Evolutionary conservation across 2,888 invertebrate genomes (phyloP), one percentile per base, ranked within the genome.

Genomic region (Latheticus oryzae): DNA sequence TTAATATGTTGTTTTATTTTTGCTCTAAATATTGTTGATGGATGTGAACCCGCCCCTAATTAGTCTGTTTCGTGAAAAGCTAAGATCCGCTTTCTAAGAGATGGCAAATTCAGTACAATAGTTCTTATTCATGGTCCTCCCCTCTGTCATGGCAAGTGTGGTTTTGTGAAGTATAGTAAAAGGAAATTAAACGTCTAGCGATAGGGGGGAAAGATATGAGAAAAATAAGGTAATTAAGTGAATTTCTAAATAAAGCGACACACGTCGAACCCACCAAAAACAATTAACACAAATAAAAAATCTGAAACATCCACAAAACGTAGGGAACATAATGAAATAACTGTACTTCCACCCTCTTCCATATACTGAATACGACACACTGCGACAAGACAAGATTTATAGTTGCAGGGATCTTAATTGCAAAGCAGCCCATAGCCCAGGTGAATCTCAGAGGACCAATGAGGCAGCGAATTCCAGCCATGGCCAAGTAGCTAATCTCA

Each of bases 401-500:
- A 35, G 58, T 40, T 42, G 47, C 42, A 33, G 33, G 58, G 61
- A 61, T 61, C 61, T 64, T 62, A 62, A 62, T 62, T 64, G 60
- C 58, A 53, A 60, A 64, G 59, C 33, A 35, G 21, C 24, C 47
- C 47, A 21, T 33, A 35, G 47, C 35, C 33, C 52, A 55, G 40
- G 60, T 56, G 53, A 54, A 52, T 64, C 66, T 64, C 66, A 19
- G 47, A 55, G 64, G 66, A 48, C 61, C 63, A 61, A 66, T 66
- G 60, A 60, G 58, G 19, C 38, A 45, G 58, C 54, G 64, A 57
- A 58, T 66, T 55, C 47, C 33, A 45, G 58, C 50, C 35, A 40
- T 48, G 55, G 55, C 38, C 55, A 38, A 50, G 51, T 59, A 61
- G 62, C 62, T 66, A 63, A 66, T 66, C 64, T 64, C 60, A 32